phyloP scores from a whole-genome alignment of 2,797 vertebrate species.

The Alexandromys oeconomus region DNA sequence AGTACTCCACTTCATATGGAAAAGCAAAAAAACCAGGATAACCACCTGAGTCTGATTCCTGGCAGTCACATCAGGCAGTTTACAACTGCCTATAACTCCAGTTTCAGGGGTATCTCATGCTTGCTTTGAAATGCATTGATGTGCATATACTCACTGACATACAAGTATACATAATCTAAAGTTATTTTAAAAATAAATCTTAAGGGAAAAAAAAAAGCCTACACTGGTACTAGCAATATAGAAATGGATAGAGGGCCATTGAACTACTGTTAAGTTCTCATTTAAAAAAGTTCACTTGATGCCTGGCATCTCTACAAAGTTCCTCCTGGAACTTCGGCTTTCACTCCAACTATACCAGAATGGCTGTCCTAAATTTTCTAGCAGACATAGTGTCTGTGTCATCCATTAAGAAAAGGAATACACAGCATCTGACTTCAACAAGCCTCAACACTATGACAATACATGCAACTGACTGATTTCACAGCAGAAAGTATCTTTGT shows the following conservation, averaged over 20 bases:
- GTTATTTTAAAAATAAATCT: not conserved
- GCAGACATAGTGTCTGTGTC: not conserved
- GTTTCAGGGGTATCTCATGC: not conserved
- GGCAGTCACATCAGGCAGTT: not conserved
- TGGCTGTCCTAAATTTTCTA: not conserved
- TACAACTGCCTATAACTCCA: not conserved
- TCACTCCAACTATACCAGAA: not conserved
- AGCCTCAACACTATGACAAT: not conserved
- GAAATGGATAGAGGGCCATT: not conserved
- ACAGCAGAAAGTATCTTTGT: not conserved
- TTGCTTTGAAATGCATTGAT: not conserved
- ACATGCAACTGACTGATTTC: not conserved
- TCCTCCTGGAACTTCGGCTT: not conserved
- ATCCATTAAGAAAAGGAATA: not conserved
- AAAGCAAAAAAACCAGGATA: no score
- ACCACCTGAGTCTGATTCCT: no score
- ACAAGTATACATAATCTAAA: not conserved
- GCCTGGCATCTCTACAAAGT: not conserved
- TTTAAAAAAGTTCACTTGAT: not conserved
- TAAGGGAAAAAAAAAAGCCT: not conserved
- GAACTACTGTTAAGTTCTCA: not conserved
- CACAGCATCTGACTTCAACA: not conserved
- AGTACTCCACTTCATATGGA: no score
- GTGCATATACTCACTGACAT: not conserved
- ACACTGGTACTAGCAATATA: not conserved